Percentiles rank a stretch among this genome's conserved stretches.
phyloP scores from a whole-genome alignment of 2,888 invertebrate genomes.

The Limnephilus rhombicus region DNA sequence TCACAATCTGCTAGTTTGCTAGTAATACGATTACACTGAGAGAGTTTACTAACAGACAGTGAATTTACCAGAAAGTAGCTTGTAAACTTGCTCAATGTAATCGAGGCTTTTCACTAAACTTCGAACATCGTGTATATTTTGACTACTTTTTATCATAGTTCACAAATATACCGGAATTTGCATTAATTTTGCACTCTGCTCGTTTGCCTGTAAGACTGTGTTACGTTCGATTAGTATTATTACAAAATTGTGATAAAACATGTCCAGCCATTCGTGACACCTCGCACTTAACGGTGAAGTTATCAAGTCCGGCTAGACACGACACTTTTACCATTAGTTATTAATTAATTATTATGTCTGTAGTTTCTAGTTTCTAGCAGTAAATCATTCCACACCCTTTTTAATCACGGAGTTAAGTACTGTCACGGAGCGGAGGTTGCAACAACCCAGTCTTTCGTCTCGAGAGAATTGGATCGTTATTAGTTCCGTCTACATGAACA shows the following conservation, averaged over 20 bases:
- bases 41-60: too few relatives aligned
- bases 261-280: background rate
- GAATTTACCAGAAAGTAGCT: too few relatives aligned
- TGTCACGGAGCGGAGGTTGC: background rate
- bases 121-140: too few relatives aligned
- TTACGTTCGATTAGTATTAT: background rate
- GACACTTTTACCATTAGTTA: background rate
- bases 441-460: background rate
- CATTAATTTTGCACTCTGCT: background rate
- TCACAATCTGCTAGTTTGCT: too few relatives aligned
- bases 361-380: background rate
- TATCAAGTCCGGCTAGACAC: background rate
- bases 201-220: background rate
- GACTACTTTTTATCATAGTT: too few relatives aligned
- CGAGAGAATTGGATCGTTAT: background rate
- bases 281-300: background rate
- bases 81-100: too few relatives aligned
- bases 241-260: background rate
- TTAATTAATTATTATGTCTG: background rate
- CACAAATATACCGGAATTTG: too few relatives aligned
- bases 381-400: background rate
- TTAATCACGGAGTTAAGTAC: background rate
- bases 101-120: too few relatives aligned
- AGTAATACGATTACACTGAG: too few relatives aligned
- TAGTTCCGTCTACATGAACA: too few relatives aligned